phyloP scores from a whole-genome alignment of 2,797 vertebrate species.

The Hoplostethus mediterraneus region DNA sequence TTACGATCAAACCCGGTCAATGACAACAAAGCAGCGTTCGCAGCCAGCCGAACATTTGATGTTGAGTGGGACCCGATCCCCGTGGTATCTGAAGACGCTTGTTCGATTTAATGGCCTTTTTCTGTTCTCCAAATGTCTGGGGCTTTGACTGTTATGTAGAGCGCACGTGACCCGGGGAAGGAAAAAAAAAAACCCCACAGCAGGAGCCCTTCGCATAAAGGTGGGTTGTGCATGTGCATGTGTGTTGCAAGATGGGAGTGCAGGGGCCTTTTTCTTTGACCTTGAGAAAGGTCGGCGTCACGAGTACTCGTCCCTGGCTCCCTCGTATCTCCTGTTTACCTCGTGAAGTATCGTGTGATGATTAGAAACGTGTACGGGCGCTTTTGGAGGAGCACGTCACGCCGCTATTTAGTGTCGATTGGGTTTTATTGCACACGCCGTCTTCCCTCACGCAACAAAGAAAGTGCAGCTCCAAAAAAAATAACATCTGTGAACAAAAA shows the following conservation, averaged over 20 bases:
- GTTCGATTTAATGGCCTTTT: conserved; percentile 86
- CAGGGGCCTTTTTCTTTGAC: conserved; percentile 47
- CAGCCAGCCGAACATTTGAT: conserved; percentile 78
- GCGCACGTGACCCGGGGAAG: conserved; percentile 47
- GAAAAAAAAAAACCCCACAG: conserved; percentile 10
- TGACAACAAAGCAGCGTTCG: conserved; percentile 83
- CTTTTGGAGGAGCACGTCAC: conserved; percentile 40
- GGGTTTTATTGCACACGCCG: conserved; percentile 52
- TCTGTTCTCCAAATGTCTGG: conserved; percentile 79
- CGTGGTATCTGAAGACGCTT: conserved; percentile 65
- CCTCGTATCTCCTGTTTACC: conserved; percentile 47
- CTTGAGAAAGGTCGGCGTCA: conserved; percentile 64
- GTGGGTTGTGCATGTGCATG: conserved; percentile 12
- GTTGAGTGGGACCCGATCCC: conserved; percentile 78
- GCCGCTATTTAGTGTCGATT: conserved; percentile 56
- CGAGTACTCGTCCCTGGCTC: conserved; percentile 36
- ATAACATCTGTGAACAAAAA: conserved; percentile 44
- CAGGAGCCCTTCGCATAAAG: conserved; percentile 36
- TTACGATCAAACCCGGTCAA: conserved; percentile 87
- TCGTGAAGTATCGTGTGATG: conserved; percentile 42
- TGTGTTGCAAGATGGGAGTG: conserved; percentile 7
- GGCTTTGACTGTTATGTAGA: conserved; percentile 70
- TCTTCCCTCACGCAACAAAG: conserved; percentile 52
- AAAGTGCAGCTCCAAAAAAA: conserved; percentile 48
- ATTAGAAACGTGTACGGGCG: conserved; percentile 46